phyloP scores from a whole-genome alignment of 2,113 vertebrate species.

The Colius striatus region DNA sequence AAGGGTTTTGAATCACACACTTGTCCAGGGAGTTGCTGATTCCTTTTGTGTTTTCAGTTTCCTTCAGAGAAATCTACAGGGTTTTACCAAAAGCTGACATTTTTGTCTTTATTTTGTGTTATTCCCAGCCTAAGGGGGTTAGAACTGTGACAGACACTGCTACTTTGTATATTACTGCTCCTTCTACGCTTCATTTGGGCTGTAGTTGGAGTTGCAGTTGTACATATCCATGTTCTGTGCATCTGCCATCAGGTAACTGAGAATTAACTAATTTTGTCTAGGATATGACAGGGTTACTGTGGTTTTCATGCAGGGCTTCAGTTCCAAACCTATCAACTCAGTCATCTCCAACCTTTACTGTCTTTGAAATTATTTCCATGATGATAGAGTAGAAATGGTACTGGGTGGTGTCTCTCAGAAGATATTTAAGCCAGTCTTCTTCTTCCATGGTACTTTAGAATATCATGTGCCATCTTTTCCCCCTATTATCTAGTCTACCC shows the following conservation, averaged over 20 bases:
- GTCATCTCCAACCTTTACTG: not conserved
- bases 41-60: not conserved
- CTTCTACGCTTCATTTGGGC: not conserved
- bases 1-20: not conserved
- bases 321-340: not conserved
- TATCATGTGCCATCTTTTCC: not conserved
- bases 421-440: not conserved
- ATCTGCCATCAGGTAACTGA: not conserved
- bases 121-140: not conserved
- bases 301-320: not conserved
- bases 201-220: not conserved
- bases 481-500: not conserved
- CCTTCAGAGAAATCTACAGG: not conserved
- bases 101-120: not conserved
- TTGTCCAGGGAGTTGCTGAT: not conserved
- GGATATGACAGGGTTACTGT: rapidly evolving
- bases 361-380: not conserved
- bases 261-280: not conserved
- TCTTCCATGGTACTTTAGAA: not conserved
- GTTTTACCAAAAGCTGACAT: not conserved
- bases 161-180: not conserved
- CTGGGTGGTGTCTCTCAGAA: rapidly evolving
- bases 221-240: not conserved
- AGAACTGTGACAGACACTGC: not conserved
- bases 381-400: not conserved